phyloP scores from a whole-genome alignment of 53 echinoderm and acorn worm species.

The Arbacia lixula region DNA sequence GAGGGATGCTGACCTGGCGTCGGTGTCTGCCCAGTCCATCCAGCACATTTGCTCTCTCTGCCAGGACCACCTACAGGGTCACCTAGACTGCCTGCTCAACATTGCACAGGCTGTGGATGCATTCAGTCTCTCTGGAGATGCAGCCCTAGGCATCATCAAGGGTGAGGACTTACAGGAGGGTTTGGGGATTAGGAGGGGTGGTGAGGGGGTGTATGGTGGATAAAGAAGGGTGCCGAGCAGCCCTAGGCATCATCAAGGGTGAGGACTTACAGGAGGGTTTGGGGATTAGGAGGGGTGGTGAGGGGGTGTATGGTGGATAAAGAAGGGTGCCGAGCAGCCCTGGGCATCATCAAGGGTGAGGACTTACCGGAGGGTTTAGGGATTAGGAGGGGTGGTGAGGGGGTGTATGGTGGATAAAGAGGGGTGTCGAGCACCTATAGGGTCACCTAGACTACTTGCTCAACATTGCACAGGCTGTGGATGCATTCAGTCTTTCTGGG shows the following conservation, averaged over 20 bases:
- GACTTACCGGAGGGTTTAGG: not conserved
- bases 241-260: no score
- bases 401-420: not conserved
- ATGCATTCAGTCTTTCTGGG: slow-evolving; percentile 81
- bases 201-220: no score
- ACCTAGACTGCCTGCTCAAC: slow-evolving; percentile 93
- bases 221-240: no score
- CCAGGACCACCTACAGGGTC: slow-evolving; percentile 87
- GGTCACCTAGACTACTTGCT: slow-evolving; percentile 95
- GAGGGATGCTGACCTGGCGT: slow-evolving; percentile 62
- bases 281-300: no score
- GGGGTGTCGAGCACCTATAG: no score
- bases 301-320: no score
- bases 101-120: slow-evolving; percentile 90
- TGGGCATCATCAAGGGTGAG: no score
- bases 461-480: slow-evolving; percentile 85
- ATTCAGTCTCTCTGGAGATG: slow-evolving; percentile 84
- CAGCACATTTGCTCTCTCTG: slow-evolving; percentile 78
- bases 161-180: no score
- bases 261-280: no score
- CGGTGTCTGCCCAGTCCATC: slow-evolving; percentile 78
- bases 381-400: not conserved
- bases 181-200: no score
- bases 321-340: no score
- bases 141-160: slow-evolving; percentile 88